phyloP scores from a whole-genome alignment of 2,888 invertebrate genomes.

The Drosophila subsilvestris region DNA sequence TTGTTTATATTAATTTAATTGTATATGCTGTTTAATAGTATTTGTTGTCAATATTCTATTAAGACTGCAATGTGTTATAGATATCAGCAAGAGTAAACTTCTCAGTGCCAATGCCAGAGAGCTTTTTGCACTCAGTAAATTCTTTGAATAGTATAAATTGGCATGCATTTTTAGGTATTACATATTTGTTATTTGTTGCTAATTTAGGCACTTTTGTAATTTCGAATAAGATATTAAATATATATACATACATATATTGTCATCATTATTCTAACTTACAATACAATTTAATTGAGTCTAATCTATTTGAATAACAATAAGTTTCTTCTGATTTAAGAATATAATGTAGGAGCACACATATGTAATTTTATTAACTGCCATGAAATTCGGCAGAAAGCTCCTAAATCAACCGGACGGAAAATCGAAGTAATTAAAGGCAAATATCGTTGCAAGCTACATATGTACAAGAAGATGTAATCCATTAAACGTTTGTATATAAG shows the following conservation, averaged over 20 bases:
- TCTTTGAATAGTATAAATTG: neutral
- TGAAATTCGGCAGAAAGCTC: neutral
- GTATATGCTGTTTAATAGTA: neutral
- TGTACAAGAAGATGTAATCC: neutral
- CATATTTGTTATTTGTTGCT: conserved; percentile 30
- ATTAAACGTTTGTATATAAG: neutral
- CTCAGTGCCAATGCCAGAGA: neutral
- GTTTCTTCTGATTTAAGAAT: conserved; percentile 1
- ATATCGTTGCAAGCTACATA: conserved; percentile 1
- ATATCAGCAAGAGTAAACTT: neutral
- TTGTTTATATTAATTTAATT: neutral
- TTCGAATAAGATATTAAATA: conserved; percentile 36
- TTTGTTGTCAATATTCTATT: neutral
- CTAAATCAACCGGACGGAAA: conserved; percentile 29
- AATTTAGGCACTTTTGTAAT: conserved; percentile 71
- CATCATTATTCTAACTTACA: conserved; percentile 24
- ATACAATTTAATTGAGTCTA: conserved; percentile 30
- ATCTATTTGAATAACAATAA: conserved; percentile 17
- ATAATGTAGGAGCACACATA: neutral
- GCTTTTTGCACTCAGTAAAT: neutral
- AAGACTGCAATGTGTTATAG: neutral
- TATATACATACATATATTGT: conserved; percentile 32
- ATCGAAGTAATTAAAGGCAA: conserved; percentile 3
- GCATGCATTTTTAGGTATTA: conserved; percentile 5
- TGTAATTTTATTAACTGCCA: neutral